A percentile compares a stretch with the other conserved stretches of the same genome.
Evolutionary conservation across 1,140 invertebrate species (phyloP).

Genomic region (Diachasmimorpha longicaudata): DNA sequence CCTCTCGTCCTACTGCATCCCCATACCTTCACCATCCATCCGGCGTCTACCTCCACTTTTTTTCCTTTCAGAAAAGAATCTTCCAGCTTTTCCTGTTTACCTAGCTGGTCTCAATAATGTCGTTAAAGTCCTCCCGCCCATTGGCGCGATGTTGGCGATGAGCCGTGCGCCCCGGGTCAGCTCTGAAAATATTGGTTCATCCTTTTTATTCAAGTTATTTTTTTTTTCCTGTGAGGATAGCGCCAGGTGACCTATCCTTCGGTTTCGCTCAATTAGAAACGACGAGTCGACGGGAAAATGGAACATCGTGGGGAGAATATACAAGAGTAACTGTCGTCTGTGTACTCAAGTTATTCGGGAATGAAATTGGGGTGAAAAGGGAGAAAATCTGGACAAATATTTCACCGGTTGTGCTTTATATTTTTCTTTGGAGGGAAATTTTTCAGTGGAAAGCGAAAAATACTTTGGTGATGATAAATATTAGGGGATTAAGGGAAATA

Average conservation of each 20-base stretch:
- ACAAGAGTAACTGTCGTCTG: neutral
- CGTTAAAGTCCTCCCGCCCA: slow-evolving; percentile 31
- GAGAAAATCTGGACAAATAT: slow-evolving; percentile 15
- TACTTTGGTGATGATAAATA: neutral
- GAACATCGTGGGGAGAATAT: neutral
- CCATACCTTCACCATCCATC: neutral
- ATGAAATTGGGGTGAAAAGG: slow-evolving; percentile 14
- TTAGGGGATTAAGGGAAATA: no score
- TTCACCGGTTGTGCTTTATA: neutral
- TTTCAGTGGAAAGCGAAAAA: neutral
- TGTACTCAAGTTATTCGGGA: slow-evolving; percentile 15
- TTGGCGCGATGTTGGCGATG: neutral
- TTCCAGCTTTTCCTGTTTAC: slow-evolving; percentile 28
- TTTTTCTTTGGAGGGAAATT: neutral
- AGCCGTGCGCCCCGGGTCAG: neutral
- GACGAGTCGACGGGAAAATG: neutral
- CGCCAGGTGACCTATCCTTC: slow-evolving; percentile 28
- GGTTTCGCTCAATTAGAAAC: slow-evolving; percentile 22
- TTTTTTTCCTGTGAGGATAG: slow-evolving; percentile 22
- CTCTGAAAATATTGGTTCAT: slow-evolving; percentile 35
- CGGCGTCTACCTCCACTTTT: neutral
- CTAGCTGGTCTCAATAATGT: slow-evolving; percentile 37
- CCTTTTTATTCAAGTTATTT: slow-evolving; percentile 17
- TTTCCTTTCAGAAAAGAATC: neutral
- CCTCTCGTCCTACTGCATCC: neutral